Base-by-base conservation (phyloP, 1,140 invertebrate genomes). In the Phymorhynchus buccinoides region DNA sequence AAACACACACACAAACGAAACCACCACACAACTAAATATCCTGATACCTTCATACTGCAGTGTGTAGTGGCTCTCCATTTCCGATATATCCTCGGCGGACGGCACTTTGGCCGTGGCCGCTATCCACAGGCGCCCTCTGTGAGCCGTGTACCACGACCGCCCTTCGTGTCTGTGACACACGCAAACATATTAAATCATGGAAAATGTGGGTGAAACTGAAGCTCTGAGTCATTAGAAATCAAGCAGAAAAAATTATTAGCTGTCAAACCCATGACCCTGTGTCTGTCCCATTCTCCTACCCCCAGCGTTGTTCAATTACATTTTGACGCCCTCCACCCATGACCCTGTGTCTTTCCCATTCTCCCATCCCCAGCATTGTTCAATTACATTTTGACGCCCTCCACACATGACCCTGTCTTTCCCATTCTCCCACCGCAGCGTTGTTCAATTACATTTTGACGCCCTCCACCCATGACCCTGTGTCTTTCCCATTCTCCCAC, bases 71-170 rank as follows among this genome's bases (percentile, higher is more conserved):
- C 96, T 94, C 93, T 98, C 96, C 9, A 97, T 81, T 2, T 95
- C 93, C 27, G 94, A 92, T 78, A 98, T 96, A 87, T 97, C 96
- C 78, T 97, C 95, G 32, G 93, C 90, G 39, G 95, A 94, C 0
- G 97, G 96, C 41, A 94, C 91, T 94, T 97, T 97, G 0, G 95
- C 94, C 0, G 97, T 96, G 18, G 98, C 96, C 85, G 97, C 97
- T 87, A 99, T 99, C 98, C 98, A 99, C 42, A 99, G 93, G 77
- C 97, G 94, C 3, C 98, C 98, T 90, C 98, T 95, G 93, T 99
- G 97, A 73, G 96, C 94, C 0, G 96, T 96, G 90, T 98, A 99
- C 98, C 98, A 99, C 32, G 95, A 96, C 87, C 98, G 95, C 62
- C 98, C 98, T 95, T 99, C 98, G 93, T 98, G 97, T 71, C 97